Conservation (phyloP, 2,888 invertebrate genomes). For the Phengaris alcon region DNA sequence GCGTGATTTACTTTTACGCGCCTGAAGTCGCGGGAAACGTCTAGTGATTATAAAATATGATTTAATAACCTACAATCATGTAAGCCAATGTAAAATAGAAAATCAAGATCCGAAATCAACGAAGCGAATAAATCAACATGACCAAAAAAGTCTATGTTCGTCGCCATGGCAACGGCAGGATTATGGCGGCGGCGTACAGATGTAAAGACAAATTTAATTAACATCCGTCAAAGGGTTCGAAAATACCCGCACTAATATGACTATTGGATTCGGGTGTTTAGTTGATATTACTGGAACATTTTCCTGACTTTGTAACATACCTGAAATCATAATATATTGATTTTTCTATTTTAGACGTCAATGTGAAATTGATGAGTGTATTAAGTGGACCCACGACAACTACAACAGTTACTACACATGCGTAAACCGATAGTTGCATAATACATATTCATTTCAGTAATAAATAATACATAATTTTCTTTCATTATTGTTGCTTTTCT, state of each 20-base stretch:
- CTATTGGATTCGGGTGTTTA: slow-evolving; percentile 30
- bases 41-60: too few relatives aligned
- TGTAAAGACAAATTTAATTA: slow-evolving; percentile 64
- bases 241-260: slow-evolving; percentile 33
- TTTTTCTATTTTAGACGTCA: too few relatives aligned
- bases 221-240: slow-evolving; percentile 35
- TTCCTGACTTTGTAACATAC: neutral
- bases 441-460: too few relatives aligned
- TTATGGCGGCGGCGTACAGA: slow-evolving; percentile 51
- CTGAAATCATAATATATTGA: neutral
- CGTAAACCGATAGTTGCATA: too few relatives aligned
- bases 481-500: too few relatives aligned
- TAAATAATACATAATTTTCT: too few relatives aligned
- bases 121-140: slow-evolving; percentile 9
- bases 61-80: neutral
- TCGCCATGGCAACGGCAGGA: slow-evolving; percentile 43
- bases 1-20: too few relatives aligned
- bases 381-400: too few relatives aligned
- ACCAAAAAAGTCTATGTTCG: slow-evolving; percentile 21
- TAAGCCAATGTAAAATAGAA: neutral
- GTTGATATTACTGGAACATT: neutral
- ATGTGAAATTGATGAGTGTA: too few relatives aligned
- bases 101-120: neutral
- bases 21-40: too few relatives aligned
- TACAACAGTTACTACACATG: too few relatives aligned